Conservation (phyloP, 2,888 invertebrate genomes). For the Mactromeris polynyma region DNA sequence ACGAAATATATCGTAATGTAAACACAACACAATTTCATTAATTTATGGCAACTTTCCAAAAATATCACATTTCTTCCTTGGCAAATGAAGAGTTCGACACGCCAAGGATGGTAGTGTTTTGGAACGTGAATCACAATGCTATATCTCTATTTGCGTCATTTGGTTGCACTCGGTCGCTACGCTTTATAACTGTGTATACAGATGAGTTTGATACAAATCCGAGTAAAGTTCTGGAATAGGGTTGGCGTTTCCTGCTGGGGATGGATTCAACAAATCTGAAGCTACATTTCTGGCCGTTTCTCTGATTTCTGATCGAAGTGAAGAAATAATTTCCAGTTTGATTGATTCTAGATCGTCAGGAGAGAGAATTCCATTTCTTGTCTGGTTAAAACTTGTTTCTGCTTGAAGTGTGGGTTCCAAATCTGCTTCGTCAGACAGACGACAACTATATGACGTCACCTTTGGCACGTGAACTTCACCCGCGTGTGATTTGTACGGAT, state of each 20-base stretch:
- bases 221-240: constrained; percentile 81
- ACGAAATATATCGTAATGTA: neutral
- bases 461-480: constrained; percentile 35
- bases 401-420: neutral
- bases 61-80: neutral
- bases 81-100: neutral
- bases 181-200: constrained; percentile 86
- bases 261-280: constrained; percentile 45
- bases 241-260: constrained; percentile 58
- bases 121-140: no score
- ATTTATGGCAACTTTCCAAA: neutral
- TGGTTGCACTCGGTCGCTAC: neutral
- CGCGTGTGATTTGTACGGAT: constrained; percentile 30
- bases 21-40: neutral
- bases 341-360: constrained; percentile 61
- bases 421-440: neutral
- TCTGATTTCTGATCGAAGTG: constrained; percentile 53
- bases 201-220: constrained; percentile 86
- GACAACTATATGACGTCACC: constrained; percentile 34
- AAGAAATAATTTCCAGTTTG: constrained; percentile 63
- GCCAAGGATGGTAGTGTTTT: no score
- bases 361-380: constrained; percentile 27
- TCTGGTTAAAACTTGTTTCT: constrained; percentile 25
- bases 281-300: constrained; percentile 59
- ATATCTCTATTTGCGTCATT: neutral